These are phyloP conservation scores for Zaprionus vittiger DNA, from an alignment of 1,140 invertebrate genomes.

Conservation along the genomic window DNA sequence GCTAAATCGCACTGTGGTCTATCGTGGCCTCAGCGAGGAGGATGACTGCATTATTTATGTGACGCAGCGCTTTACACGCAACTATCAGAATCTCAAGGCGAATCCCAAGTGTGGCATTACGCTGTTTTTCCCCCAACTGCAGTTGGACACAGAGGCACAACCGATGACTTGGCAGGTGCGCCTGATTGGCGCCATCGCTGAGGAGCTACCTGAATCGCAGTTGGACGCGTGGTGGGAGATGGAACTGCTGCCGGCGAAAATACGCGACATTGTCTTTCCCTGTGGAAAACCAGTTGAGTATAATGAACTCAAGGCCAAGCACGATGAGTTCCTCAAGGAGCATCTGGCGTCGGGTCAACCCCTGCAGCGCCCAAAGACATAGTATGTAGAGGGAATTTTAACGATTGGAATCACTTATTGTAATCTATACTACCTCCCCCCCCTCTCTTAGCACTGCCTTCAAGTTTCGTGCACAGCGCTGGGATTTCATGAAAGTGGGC, in stretches of 20 bases:
- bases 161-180: constrained; percentile 66
- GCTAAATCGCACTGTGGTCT: constrained; percentile 73
- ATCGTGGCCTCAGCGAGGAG: constrained; percentile 62
- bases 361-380: constrained; percentile 53
- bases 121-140: constrained; percentile 49
- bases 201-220: constrained; percentile 53
- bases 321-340: constrained; percentile 55
- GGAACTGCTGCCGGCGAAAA: constrained; percentile 62
- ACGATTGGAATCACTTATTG: not conserved
- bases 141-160: constrained; percentile 7
- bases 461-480: constrained; percentile 60
- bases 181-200: constrained; percentile 62
- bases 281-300: constrained; percentile 70
- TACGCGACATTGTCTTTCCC: constrained; percentile 64
- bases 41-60: constrained; percentile 67
- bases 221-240: constrained; percentile 60
- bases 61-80: constrained; percentile 70
- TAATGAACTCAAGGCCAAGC: constrained; percentile 53
- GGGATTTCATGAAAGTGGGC: constrained; percentile 71
- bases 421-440: not conserved
- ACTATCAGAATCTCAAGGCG: constrained; percentile 64
- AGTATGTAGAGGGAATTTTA: constrained; percentile 46
- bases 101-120: constrained; percentile 61
- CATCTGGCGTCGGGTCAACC: constrained; percentile 40
- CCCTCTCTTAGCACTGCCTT: constrained; percentile 61